Evolutionary conservation across 2,888 invertebrate genomes (phyloP), one percentile per base, ranked within the genome.

Genomic region (Pandemis corylana): DNA sequence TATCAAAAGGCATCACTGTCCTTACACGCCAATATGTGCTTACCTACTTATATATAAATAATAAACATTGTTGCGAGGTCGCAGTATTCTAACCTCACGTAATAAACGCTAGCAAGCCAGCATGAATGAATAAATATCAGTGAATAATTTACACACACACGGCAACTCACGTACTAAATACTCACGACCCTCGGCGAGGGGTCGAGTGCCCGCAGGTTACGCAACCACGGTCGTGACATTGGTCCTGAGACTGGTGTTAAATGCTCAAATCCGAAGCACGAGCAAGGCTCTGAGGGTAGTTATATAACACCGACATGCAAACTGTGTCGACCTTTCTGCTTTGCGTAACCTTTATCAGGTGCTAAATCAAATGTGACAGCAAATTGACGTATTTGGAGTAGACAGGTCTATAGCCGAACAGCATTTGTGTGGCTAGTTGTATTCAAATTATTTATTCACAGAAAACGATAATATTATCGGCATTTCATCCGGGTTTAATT

Each of bases 151-250:
- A 77, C 77, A 71, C 70, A 68, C 68, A 77, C 76, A 75, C 79
- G 78, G 77, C 80, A 76, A 59, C 28, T 12, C 59, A 28, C 12
- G 76, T 77, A 76, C 76, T 77, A 84, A 84, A 83, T 82, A 77
- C 56, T 53, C 64, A 67, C 79, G 89, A 85, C 88, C 86, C 85
- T 85, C 84, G 76, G 77, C 84, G 15, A 49, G 51, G 81, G 89
- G 90, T 89, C 90, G 82, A 87, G 84, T 86, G 87, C 86, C 87
- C 4, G 28, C 82, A 83, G 81, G 82, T 76, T 78, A 80, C 78
- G 77, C 77, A 81, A 84, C 84, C 88, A 91, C 83, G 92, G 90
- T 91, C 92, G 78, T 90, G 93, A 93, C 92, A 90, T 92, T 93
- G 93, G 82, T 81, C 84, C 83, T 84, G 81, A 76, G 75, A 71